Conservation (phyloP, 1,140 invertebrate species). For the Rhagoletis zephyria region DNA sequence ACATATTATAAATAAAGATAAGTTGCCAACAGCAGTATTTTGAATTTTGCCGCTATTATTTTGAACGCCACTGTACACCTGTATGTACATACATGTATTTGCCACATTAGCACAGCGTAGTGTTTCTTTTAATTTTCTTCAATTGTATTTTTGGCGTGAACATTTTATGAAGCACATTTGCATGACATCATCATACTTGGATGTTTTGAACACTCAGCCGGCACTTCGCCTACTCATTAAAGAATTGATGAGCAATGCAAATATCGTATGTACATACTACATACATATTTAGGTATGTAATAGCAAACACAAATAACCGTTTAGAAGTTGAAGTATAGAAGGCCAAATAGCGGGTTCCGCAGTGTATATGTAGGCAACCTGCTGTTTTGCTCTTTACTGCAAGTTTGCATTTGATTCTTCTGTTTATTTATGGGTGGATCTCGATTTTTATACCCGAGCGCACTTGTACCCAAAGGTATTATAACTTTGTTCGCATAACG, state of each 20-base stretch:
- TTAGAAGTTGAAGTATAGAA: not conserved
- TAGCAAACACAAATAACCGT: not conserved
- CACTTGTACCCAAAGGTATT: no score
- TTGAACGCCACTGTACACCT: no score
- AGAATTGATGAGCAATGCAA: constrained; percentile 3
- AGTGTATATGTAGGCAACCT: no score
- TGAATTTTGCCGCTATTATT: no score
- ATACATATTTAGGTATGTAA: not conserved
- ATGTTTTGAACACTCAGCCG: not conserved
- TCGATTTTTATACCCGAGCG: no score
- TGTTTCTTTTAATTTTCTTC: not conserved
- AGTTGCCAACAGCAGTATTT: no score
- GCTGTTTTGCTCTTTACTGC: no score
- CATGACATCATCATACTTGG: constrained; percentile 44
- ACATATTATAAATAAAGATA: no score
- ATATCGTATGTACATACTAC: not conserved
- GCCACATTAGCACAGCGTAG: not conserved
- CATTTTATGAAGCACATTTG: not conserved
- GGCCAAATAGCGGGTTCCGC: not conserved
- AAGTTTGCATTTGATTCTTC: no score
- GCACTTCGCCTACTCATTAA: constrained; percentile 8
- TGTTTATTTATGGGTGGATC: no score
- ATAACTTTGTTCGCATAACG: no score
- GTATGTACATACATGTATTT: not conserved
- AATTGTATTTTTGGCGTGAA: constrained; percentile 22